Conservation (phyloP, 2,113 vertebrate species). For the Syngnathus typhle region DNA sequence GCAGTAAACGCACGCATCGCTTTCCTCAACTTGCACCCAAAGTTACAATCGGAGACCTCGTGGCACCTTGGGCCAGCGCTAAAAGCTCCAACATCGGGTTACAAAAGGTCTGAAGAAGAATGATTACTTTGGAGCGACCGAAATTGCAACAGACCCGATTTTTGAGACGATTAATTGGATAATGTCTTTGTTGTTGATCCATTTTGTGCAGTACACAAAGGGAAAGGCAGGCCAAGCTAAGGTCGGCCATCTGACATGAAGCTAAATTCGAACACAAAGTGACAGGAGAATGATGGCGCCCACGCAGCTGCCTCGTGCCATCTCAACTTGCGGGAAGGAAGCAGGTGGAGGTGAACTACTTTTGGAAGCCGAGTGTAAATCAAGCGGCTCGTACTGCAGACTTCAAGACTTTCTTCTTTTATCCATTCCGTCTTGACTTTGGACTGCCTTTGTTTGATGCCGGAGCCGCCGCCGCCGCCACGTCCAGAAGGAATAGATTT, state of each 20-base stretch:
- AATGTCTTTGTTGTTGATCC: neutral
- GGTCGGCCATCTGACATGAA: neutral
- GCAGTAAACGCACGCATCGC: conserved; percentile 42
- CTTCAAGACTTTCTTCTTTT: conserved; percentile 31
- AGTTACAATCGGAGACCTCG: conserved; percentile 39
- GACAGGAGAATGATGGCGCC: conserved; percentile 30
- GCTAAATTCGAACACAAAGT: conserved; percentile 15
- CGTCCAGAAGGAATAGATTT: conserved; percentile 87
- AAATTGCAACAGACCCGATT: conserved; percentile 3
- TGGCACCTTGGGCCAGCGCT: conserved; percentile 46
- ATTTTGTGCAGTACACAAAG: neutral
- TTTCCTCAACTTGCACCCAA: conserved; percentile 29
- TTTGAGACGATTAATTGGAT: no score
- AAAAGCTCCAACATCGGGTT: conserved; percentile 38
- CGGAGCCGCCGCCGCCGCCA: conserved; percentile 47
- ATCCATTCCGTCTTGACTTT: conserved; percentile 44
- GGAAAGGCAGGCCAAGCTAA: neutral
- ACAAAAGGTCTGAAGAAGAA: no score
- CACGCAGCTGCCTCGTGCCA: conserved; percentile 40
- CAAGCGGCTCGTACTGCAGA: conserved; percentile 57
- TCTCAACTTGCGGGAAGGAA: conserved; percentile 3
- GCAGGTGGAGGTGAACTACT: conserved; percentile 40
- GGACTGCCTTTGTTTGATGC: conserved; percentile 57
- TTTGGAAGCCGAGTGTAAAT: conserved; percentile 53
- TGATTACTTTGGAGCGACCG: no score